Conservation (phyloP, 2,888 invertebrate species). For the Myopa tessellatipennis region DNA sequence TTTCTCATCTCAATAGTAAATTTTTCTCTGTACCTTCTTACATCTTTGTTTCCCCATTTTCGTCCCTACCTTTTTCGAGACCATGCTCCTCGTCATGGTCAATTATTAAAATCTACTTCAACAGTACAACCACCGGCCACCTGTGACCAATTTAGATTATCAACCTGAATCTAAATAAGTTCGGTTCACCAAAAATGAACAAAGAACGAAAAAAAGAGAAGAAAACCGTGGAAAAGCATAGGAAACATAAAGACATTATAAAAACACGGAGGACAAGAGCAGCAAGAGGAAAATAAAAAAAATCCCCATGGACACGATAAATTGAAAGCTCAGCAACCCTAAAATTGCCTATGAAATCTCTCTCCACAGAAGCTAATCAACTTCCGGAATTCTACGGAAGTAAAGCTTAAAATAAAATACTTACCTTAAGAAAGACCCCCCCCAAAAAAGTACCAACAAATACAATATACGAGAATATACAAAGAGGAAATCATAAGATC, state of each 20-base stretch:
- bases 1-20: not conserved
- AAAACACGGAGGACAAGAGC: not conserved
- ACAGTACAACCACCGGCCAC: conserved; percentile 50
- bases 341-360: conserved; percentile 12
- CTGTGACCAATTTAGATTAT: conserved; percentile 62
- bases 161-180: conserved; percentile 41
- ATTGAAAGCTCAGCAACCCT: conserved; percentile 25
- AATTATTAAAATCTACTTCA: conserved; percentile 52
- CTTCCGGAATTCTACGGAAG: conserved; percentile 34
- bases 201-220: conserved; percentile 11
- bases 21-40: not conserved
- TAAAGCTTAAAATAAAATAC: conserved; percentile 33
- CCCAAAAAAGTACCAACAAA: too few species aligned
- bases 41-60: not conserved
- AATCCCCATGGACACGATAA: conserved; percentile 39
- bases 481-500: too few species aligned
- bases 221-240: not conserved
- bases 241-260: not conserved
- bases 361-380: conserved; percentile 36
- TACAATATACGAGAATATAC: too few species aligned
- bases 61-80: not conserved
- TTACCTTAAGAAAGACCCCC: not conserved
- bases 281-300: conserved; percentile 15
- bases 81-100: conserved; percentile 42
- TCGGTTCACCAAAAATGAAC: conserved; percentile 1